These are phyloP conservation scores for Conomelus anceps DNA, from an alignment of 2,888 invertebrate genomes.

Conservation along the genomic window DNA sequence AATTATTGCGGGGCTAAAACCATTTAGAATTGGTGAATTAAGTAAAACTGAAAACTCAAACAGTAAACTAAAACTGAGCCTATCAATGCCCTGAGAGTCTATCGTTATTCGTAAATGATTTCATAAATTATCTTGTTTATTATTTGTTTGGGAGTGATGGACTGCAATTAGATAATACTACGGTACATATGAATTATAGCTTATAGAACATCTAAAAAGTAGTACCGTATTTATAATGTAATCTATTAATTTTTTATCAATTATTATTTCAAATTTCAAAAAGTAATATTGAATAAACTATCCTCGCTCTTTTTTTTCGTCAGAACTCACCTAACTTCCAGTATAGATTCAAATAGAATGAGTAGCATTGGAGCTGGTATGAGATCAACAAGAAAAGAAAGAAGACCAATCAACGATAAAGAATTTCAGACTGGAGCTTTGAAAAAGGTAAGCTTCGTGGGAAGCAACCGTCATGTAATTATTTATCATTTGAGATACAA, in stretches of 20 bases:
- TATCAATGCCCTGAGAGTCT: too few relatives aligned
- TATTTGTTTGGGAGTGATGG: too few relatives aligned
- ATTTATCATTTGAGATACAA: too few relatives aligned
- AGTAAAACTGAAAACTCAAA: too few relatives aligned
- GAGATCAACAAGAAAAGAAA: not conserved
- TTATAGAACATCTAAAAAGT: not conserved
- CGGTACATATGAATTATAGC: not conserved
- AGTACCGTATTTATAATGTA: not conserved
- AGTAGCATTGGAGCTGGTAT: not conserved
- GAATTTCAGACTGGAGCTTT: not conserved
- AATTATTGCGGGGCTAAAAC: too few relatives aligned
- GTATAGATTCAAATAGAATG: not conserved
- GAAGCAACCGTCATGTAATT: too few relatives aligned
- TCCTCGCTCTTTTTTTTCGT: not conserved
- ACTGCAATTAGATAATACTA: too few relatives aligned
- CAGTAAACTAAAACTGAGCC: too few relatives aligned
- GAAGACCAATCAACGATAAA: not conserved
- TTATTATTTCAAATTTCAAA: not conserved
- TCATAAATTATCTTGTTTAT: too few relatives aligned
- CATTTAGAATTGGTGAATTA: too few relatives aligned
- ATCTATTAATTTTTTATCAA: not conserved
- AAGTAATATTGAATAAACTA: not conserved
- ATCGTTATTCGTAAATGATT: too few relatives aligned
- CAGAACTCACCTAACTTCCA: not conserved
- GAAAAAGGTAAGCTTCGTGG: not conserved